These are phyloP conservation scores for Phrynosoma blainvillii DNA, from an alignment of 2,113 vertebrate genomes.

Conservation along the genomic window DNA sequence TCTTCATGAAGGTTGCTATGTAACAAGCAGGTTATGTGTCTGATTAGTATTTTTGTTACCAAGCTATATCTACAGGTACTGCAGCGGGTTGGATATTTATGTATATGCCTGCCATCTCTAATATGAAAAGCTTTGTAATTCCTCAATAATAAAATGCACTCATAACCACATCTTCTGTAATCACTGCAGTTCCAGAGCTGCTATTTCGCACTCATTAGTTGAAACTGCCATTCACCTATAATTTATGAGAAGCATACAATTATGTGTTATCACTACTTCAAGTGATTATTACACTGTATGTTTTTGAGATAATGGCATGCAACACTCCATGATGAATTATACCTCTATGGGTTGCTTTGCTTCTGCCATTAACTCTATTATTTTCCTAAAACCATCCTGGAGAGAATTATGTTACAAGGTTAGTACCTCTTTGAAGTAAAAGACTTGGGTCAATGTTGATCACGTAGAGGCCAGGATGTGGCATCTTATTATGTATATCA, in stretches of 20 bases:
- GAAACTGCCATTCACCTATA: constrained; percentile 82
- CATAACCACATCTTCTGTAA: constrained; percentile 77
- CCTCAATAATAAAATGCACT: constrained; percentile 74
- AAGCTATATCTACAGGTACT: constrained; percentile 25
- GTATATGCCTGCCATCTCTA: constrained; percentile 59
- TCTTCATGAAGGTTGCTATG: neutral
- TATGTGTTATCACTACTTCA: constrained; percentile 81
- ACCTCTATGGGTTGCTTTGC: constrained; percentile 71
- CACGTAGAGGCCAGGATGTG: neutral
- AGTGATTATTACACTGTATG: constrained; percentile 81
- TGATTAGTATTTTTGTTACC: constrained; percentile 17
- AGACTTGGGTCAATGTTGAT: constrained; percentile 37
- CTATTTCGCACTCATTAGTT: constrained; percentile 78
- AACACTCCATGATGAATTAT: constrained; percentile 75
- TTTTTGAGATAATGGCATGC: constrained; percentile 78
- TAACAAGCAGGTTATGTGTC: constrained; percentile 1
- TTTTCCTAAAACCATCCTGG: constrained; percentile 68
- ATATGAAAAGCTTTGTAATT: constrained; percentile 75
- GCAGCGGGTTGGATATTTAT: constrained; percentile 53
- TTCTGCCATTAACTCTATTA: constrained; percentile 76
- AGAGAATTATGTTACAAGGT: constrained; percentile 51
- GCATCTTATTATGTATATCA: neutral
- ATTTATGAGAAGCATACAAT: constrained; percentile 82
- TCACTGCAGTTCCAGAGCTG: constrained; percentile 72
- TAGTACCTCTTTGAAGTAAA: constrained; percentile 50